Conservation (phyloP, 2,888 invertebrate genomes). For the Agrenia bidenticulata region DNA sequence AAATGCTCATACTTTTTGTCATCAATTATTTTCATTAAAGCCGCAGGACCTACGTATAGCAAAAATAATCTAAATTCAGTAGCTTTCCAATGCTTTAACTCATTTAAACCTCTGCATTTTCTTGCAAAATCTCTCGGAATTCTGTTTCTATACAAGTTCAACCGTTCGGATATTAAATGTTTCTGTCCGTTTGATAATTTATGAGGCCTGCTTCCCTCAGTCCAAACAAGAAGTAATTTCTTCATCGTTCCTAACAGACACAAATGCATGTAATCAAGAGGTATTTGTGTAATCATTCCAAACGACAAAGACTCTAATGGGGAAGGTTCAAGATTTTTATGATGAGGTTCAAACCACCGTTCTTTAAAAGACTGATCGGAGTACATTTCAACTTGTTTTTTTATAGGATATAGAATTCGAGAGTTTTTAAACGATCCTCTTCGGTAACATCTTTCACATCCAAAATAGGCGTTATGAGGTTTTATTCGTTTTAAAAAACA, state of each 20-base stretch:
- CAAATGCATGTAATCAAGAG: constrained; percentile 54
- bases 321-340: constrained; percentile 46
- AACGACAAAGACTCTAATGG: constrained; percentile 45
- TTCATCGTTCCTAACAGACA: constrained; percentile 54
- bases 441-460: constrained; percentile 18
- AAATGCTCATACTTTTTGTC: constrained; percentile 25
- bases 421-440: constrained; percentile 9
- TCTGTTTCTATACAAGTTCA: constrained; percentile 3
- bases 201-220: constrained; percentile 39
- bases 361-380: constrained; percentile 28
- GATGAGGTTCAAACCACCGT: constrained; percentile 33
- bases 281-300: constrained; percentile 52
- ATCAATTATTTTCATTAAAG: constrained; percentile 9
- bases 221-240: constrained; percentile 53
- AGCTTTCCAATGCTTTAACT: constrained; percentile 29
- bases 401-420: neutral
- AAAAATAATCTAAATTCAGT: constrained; percentile 31
- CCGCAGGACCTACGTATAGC: constrained; percentile 27
- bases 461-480: constrained; percentile 2
- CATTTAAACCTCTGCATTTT: constrained; percentile 24
- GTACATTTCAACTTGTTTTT: neutral
- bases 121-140: constrained; percentile 27
- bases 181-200: constrained; percentile 17
- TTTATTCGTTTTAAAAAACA: constrained; percentile 14
- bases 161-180: neutral